Conservation (phyloP, 2,888 invertebrate species). For the Fragum sueziense region DNA sequence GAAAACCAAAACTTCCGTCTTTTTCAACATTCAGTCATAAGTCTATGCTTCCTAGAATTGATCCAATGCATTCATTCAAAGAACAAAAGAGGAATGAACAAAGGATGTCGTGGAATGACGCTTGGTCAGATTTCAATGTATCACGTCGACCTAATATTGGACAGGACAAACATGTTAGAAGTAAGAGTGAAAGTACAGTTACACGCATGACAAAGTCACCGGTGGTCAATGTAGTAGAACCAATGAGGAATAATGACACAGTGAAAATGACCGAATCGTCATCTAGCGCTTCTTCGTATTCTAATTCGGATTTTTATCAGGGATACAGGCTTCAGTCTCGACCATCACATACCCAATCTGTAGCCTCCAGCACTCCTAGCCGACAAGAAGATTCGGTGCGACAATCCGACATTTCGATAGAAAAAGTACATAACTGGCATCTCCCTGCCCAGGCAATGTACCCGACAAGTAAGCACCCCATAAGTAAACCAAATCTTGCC, state of each 20-base stretch:
- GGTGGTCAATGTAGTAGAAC: not conserved
- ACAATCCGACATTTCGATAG: not conserved
- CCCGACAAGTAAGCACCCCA: not conserved
- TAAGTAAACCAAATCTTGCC: not conserved
- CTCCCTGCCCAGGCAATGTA: not conserved
- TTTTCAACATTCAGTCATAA: constrained; percentile 51
- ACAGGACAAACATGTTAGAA: not conserved
- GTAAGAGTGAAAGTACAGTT: not conserved
- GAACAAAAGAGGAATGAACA: not conserved
- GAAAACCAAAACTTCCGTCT: constrained; percentile 39
- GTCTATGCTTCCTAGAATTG: not conserved
- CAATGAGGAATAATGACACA: not conserved
- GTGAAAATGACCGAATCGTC: not conserved
- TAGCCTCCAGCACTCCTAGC: no score
- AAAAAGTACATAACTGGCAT: not conserved
- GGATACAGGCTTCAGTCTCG: no score
- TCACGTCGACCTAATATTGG: not conserved
- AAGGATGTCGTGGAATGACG: constrained; percentile 10
- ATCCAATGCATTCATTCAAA: not conserved
- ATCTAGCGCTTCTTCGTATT: no score
- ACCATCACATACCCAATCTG: no score
- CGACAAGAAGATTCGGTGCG: not conserved
- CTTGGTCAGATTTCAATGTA: not conserved
- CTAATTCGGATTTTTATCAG: no score
- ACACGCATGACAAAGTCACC: not conserved